These are phyloP conservation scores for Leucoma salicis DNA, from an alignment of 2,888 invertebrate genomes.

Conservation along the genomic window DNA sequence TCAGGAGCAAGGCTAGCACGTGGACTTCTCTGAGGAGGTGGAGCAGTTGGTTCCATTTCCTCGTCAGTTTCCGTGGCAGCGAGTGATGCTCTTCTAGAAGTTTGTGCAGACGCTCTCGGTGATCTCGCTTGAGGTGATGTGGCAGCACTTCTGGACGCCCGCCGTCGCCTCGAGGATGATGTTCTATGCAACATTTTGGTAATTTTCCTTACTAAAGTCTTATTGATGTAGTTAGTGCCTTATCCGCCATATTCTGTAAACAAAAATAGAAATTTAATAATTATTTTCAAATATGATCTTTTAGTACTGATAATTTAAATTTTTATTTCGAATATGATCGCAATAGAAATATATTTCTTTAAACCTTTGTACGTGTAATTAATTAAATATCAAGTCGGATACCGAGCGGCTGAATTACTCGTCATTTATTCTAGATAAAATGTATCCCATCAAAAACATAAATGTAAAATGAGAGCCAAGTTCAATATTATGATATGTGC, in stretches of 20 bases:
- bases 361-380: too few relatives aligned
- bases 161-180: slow-evolving; percentile 85
- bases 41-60: slow-evolving; percentile 64
- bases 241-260: slow-evolving; percentile 36
- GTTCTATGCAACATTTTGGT: slow-evolving; percentile 84
- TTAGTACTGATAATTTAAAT: too few relatives aligned
- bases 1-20: slow-evolving; percentile 84
- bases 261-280: too few relatives aligned
- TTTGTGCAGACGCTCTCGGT: slow-evolving; percentile 71
- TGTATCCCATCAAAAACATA: too few relatives aligned
- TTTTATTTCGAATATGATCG: too few relatives aligned
- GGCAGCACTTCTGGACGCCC: slow-evolving; percentile 85
- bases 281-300: slow-evolving; percentile 14
- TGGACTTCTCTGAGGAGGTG: slow-evolving; percentile 74
- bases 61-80: slow-evolving; percentile 85
- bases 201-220: background rate
- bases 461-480: too few relatives aligned
- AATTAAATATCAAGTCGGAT: too few relatives aligned
- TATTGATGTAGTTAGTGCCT: slow-evolving; percentile 7
- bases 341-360: too few relatives aligned
- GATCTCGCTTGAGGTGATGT: slow-evolving; percentile 83
- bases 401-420: too few relatives aligned
- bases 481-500: too few relatives aligned
- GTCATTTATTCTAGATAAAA: too few relatives aligned
- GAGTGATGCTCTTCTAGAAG: slow-evolving; percentile 80